These are phyloP conservation scores for Brachionus paranguensis DNA, from an alignment of 1,140 invertebrate genomes.

Conservation along the genomic window DNA sequence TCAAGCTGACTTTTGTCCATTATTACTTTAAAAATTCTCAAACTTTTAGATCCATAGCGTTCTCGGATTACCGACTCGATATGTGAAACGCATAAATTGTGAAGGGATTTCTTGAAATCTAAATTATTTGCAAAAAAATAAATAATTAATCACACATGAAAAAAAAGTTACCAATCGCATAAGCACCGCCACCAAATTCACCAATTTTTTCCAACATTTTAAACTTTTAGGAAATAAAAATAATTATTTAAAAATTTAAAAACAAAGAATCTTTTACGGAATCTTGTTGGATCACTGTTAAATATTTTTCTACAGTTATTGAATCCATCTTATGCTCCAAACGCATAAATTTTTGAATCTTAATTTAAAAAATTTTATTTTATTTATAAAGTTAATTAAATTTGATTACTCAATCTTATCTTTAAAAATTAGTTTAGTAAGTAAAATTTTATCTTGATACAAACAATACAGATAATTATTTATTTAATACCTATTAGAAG, in stretches of 20 bases:
- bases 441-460: no score
- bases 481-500: no score
- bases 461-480: no score
- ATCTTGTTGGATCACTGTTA: slow-evolving; percentile 3
- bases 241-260: background rate
- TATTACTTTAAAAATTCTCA: slow-evolving; percentile 27
- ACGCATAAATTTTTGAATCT: slow-evolving; percentile 32
- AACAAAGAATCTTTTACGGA: background rate
- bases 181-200: slow-evolving; percentile 27
- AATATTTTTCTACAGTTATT: slow-evolving; percentile 19
- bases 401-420: no score
- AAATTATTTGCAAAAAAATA: background rate
- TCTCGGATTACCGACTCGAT: slow-evolving; percentile 25
- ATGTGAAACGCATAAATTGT: background rate
- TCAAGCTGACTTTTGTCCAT: slow-evolving; percentile 24
- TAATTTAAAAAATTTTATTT: background rate
- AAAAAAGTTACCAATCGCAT: background rate
- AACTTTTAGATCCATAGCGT: slow-evolving; percentile 33
- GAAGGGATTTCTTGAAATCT: slow-evolving; percentile 23
- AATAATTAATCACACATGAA: background rate
- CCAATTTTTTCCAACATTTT: slow-evolving; percentile 31
- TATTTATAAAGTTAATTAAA: no score
- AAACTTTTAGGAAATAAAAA: background rate
- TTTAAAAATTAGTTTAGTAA: no score
- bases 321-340: background rate